Conservation (phyloP, 2,797 vertebrate genomes). For the Gymnoscopelus microlampas region DNA sequence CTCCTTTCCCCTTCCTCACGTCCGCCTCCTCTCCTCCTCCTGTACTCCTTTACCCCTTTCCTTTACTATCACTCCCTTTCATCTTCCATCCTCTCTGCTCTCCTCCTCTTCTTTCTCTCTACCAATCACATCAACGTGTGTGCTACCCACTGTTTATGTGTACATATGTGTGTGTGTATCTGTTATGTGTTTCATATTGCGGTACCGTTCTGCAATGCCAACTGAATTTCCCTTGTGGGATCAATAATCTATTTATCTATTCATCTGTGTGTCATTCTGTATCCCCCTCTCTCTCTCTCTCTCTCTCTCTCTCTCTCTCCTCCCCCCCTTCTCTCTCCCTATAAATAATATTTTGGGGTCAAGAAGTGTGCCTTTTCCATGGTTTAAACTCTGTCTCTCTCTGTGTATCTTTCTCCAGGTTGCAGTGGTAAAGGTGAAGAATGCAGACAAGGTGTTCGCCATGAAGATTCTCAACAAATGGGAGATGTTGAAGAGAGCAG, state of each 20-base stretch:
- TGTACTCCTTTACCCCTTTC: background rate
- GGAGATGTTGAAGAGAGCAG: constrained; percentile 99
- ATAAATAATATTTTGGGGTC: no score
- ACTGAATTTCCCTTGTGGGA: no score
- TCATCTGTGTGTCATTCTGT: background rate
- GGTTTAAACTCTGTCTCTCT: background rate
- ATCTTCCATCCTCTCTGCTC: background rate
- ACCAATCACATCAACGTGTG: background rate
- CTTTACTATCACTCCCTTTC: background rate
- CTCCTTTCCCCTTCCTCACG: constrained; percentile 10
- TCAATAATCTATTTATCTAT: background rate
- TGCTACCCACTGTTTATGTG: no score
- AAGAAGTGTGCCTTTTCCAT: background rate
- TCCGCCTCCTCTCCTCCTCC: constrained; percentile 7
- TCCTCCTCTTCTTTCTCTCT: background rate
- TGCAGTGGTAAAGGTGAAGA: constrained; percentile 96
- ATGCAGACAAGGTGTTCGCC: constrained; percentile 97
- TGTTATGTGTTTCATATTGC: no score
- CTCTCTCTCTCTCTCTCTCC: background rate
- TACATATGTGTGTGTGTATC: no score
- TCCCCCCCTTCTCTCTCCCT: background rate
- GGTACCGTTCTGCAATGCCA: no score
- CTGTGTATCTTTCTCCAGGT: constrained; percentile 80
- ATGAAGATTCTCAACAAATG: constrained; percentile 99
- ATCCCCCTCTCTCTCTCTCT: background rate